phyloP scores from a whole-genome alignment of 2,113 vertebrate species.

The Myotis davidii region DNA sequence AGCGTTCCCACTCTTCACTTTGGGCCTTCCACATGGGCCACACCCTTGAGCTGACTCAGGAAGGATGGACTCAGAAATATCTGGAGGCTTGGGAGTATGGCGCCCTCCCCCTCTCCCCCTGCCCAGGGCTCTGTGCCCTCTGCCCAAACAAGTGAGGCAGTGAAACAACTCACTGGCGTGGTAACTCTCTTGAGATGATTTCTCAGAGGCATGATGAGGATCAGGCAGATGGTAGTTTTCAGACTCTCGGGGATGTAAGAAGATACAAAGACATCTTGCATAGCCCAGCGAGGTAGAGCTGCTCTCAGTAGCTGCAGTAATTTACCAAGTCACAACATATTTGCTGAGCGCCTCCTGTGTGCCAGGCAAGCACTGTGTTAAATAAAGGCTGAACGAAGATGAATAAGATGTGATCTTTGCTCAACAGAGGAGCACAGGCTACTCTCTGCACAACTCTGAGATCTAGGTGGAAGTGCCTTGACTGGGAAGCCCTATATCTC shows the following conservation, averaged over 20 bases:
- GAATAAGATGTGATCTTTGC: neutral
- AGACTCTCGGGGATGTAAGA: neutral
- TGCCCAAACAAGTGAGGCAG: neutral
- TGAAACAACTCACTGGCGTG: neutral
- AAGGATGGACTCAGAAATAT: neutral
- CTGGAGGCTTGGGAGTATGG: neutral
- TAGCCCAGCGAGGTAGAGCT: neutral
- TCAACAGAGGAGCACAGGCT: neutral
- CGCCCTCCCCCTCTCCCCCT: fast-evolving
- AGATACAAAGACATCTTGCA: neutral
- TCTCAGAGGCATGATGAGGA: neutral
- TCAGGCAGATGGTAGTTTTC: neutral
- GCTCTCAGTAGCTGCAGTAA: neutral
- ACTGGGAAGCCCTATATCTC: neutral
- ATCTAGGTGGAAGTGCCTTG: neutral
- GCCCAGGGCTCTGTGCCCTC: neutral
- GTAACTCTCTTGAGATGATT: neutral
- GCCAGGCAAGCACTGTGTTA: neutral
- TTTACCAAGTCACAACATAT: neutral
- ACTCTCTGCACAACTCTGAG: neutral
- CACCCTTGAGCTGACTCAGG: conserved; percentile 26
- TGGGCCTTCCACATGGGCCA: neutral
- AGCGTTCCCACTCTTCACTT: neutral
- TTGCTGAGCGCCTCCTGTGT: neutral
- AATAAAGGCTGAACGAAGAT: neutral